A percentile compares a stretch with the other conserved stretches of the same genome.
phyloP scores from a whole-genome alignment of 2,797 vertebrate species.

The Nothura maculosa region DNA sequence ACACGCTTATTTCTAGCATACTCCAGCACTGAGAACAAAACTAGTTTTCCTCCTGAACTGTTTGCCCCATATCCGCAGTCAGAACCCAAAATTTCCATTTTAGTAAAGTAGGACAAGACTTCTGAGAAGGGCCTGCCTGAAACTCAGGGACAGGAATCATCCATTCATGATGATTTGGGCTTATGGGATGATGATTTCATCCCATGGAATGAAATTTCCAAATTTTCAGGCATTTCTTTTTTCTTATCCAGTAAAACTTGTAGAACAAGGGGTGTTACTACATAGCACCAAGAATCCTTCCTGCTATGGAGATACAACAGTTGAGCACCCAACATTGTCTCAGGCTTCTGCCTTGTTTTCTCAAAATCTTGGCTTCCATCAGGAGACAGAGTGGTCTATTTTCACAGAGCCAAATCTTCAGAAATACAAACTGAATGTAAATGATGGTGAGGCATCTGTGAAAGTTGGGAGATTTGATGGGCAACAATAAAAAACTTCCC shows the following conservation, averaged over 20 bases:
- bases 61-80: background rate
- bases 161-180: too few species aligned
- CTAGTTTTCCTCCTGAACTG: background rate
- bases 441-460: background rate
- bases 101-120: background rate
- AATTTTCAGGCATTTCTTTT: background rate
- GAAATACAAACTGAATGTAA: background rate
- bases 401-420: background rate
- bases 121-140: background rate
- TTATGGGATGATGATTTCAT: too few species aligned
- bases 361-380: background rate
- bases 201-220: background rate
- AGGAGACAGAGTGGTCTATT: background rate
- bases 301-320: accelerated
- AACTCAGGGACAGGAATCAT: background rate
- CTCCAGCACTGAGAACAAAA: background rate
- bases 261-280: background rate
- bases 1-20: background rate
- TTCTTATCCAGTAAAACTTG: background rate
- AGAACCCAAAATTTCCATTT: background rate
- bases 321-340: background rate
- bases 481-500: background rate
- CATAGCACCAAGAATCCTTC: accelerated
- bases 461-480: background rate
- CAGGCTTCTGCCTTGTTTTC: background rate